These are phyloP conservation scores for Leguminivora glycinivorella DNA, from an alignment of 1,140 invertebrate genomes.

Conservation along the genomic window DNA sequence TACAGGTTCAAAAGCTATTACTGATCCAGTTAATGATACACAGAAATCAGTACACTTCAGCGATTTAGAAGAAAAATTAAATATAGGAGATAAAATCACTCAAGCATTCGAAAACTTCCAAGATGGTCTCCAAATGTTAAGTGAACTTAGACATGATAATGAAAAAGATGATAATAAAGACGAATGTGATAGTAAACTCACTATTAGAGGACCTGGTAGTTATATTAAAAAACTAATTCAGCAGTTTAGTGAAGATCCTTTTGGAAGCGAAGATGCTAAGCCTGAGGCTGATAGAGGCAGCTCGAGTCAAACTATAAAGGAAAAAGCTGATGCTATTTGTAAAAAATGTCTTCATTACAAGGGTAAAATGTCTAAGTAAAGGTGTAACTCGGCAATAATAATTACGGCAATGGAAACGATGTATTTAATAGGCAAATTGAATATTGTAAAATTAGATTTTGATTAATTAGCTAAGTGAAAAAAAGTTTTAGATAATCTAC, in stretches of 20 bases:
- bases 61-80: conserved; percentile 57
- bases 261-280: conserved; percentile 63
- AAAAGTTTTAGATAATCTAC: neutral
- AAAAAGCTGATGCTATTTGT: conserved; percentile 74
- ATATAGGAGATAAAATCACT: conserved; percentile 59
- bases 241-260: conserved; percentile 75
- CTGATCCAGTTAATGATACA: conserved; percentile 38
- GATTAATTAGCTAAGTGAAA: neutral
- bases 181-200: conserved; percentile 57
- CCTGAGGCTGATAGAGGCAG: conserved; percentile 58
- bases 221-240: conserved; percentile 76
- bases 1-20: conserved; percentile 54
- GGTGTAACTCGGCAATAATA: conserved; percentile 37
- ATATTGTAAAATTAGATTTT: neutral
- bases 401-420: conserved; percentile 16
- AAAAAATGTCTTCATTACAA: conserved; percentile 78
- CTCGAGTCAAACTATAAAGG: conserved; percentile 58
- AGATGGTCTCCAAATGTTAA: conserved; percentile 51
- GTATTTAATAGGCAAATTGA: neutral
- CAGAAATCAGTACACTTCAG: conserved; percentile 49
- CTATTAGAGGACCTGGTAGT: conserved; percentile 67
- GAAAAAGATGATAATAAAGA: conserved; percentile 43
- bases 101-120: conserved; percentile 61
- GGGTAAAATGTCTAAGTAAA: conserved; percentile 67
- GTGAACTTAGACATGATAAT: conserved; percentile 40